phyloP scores from a whole-genome alignment of 1,140 invertebrate species.

The Bradynema listronoti region DNA sequence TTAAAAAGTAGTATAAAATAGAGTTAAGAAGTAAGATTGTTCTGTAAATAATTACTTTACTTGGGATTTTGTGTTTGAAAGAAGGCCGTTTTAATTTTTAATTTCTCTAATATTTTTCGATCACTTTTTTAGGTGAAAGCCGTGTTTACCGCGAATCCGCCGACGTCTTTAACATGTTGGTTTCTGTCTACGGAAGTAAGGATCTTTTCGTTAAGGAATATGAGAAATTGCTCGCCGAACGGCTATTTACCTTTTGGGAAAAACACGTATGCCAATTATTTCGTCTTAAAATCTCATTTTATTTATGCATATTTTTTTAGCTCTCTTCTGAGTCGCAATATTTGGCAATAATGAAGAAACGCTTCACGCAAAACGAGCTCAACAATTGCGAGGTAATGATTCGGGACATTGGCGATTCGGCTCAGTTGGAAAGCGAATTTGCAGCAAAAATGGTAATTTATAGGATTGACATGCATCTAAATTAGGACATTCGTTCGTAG shows the following conservation, averaged over 20 bases:
- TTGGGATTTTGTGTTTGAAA: too few relatives aligned
- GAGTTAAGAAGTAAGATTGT: too few relatives aligned
- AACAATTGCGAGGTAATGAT: conserved; percentile 98
- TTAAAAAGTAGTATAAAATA: too few relatives aligned
- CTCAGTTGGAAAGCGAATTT: conserved; percentile 70
- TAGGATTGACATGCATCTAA: too few relatives aligned
- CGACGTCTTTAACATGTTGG: conserved; percentile 95
- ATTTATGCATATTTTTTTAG: conserved; percentile 16
- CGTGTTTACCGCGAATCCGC: conserved; percentile 65
- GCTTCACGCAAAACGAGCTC: conserved; percentile 87
- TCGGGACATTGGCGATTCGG: conserved; percentile 80
- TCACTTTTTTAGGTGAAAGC: conserved; percentile 59
- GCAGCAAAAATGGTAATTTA: too few relatives aligned
- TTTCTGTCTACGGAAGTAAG: conserved; percentile 96
- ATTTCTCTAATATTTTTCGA: too few relatives aligned
- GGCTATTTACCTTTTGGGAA: conserved; percentile 75
- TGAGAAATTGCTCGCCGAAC: conserved; percentile 80
- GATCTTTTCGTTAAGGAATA: conserved; percentile 98
- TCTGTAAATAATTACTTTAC: too few relatives aligned
- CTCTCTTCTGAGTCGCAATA: conserved; percentile 85
- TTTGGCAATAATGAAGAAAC: conserved; percentile 83
- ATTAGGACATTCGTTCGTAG: too few relatives aligned
- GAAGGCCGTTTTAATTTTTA: too few relatives aligned
- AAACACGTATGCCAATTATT: conserved; percentile 12
- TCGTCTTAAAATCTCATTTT: neutral